A percentile compares a stretch with the other conserved stretches of the same genome.
phyloP scores from a whole-genome alignment of 2,113 vertebrate species.

The Cochlearius cochlearius region DNA sequence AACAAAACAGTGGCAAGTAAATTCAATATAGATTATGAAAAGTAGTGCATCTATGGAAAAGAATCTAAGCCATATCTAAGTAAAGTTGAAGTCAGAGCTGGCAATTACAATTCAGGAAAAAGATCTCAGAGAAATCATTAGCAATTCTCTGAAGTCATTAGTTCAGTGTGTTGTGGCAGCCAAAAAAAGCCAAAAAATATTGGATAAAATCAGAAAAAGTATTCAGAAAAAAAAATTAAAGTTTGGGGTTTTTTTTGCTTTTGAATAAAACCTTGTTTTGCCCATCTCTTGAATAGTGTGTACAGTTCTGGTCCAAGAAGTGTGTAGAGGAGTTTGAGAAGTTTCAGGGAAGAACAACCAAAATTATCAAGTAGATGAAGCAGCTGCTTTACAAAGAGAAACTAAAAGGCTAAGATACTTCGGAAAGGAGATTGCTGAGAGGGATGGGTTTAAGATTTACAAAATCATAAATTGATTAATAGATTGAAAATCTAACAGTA shows the following conservation, averaged over 20 bases:
- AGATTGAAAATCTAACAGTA: background rate
- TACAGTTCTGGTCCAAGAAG: background rate
- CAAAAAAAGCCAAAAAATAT: background rate
- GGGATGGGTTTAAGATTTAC: background rate
- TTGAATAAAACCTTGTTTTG: background rate
- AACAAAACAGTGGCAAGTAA: background rate
- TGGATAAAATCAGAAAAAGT: background rate
- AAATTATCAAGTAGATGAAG: background rate
- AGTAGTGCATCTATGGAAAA: background rate
- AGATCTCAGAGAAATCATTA: background rate
- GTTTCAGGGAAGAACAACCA: background rate
- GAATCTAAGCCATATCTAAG: background rate
- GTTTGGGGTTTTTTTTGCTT: rapidly evolving
- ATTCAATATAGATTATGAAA: background rate
- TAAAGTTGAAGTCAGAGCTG: background rate
- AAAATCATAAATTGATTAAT: background rate
- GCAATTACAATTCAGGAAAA: background rate
- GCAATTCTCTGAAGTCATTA: background rate
- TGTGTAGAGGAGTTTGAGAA: background rate
- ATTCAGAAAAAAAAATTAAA: background rate
- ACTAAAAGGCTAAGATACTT: background rate
- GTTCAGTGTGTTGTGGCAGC: background rate
- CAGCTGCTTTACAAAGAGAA: background rate
- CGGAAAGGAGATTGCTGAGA: background rate
- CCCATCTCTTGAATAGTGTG: background rate